These are phyloP conservation scores for Clamator glandarius DNA, from an alignment of 2,797 vertebrate genomes.

Conservation along the genomic window DNA sequence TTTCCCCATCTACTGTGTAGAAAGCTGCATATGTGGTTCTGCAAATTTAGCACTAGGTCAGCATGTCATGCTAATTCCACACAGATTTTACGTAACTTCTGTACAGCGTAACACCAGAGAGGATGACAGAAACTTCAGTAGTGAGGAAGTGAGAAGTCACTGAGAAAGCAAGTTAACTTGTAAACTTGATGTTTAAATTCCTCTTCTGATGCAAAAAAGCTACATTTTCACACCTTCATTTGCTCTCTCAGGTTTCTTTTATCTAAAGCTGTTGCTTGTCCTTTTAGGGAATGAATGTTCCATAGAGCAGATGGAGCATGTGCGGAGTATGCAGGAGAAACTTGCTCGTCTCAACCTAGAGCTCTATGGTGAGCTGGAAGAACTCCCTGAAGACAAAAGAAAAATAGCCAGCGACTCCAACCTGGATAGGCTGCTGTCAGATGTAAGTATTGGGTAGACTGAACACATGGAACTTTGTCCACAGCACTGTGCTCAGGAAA, in stretches of 20 bases:
- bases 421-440: conserved; percentile 92
- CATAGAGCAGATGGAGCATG: conserved; percentile 97
- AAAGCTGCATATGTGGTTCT: not conserved
- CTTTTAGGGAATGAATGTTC: conserved; percentile 93
- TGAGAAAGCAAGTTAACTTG: not conserved
- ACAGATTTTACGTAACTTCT: not conserved
- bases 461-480: not conserved
- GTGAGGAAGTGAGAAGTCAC: not conserved
- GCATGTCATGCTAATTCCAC: rapidly evolving
- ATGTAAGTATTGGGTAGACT: conserved; percentile 81
- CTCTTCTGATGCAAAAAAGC: not conserved
- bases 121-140: not conserved
- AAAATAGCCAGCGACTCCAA: conserved; percentile 91
- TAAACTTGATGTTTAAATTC: not conserved
- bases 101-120: not conserved
- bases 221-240: not conserved
- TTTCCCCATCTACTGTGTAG: not conserved
- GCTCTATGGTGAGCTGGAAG: conserved; percentile 92
- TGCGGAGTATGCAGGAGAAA: conserved; percentile 98
- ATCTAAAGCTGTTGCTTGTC: not conserved
- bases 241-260: not conserved
- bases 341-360: conserved; percentile 95
- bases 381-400: conserved; percentile 92
- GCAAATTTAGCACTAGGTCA: not conserved
- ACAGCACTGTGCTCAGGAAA: not conserved